phyloP scores from a whole-genome alignment of 2,797 vertebrate genomes.

The Sebastes nivosus region DNA sequence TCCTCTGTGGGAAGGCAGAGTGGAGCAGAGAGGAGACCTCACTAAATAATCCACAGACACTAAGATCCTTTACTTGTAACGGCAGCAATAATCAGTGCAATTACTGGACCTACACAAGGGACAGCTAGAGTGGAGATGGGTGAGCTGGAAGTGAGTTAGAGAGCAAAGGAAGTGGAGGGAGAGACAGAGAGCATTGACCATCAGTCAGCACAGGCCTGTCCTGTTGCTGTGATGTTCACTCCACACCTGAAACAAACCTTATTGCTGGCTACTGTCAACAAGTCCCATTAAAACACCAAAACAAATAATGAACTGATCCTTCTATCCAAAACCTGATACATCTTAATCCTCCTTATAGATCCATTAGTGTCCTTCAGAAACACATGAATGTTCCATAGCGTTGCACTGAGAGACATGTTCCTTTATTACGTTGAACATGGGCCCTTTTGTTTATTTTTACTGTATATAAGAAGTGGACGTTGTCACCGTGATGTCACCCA shows the following conservation, averaged over 20 bases:
- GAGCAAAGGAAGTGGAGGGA: not conserved
- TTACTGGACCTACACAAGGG: conserved; percentile 23
- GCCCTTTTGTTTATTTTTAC: not conserved
- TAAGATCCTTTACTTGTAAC: conserved; percentile 50
- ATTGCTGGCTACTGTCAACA: not conserved
- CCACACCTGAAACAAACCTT: not conserved
- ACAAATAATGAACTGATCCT: not conserved
- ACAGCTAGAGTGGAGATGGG: not conserved
- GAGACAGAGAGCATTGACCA: not conserved
- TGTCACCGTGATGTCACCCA: not conserved
- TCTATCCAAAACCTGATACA: not conserved
- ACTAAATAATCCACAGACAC: conserved; percentile 49
- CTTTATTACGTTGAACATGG: not conserved
- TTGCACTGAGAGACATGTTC: not conserved
- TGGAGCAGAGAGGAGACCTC: not conserved
- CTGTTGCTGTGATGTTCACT: not conserved
- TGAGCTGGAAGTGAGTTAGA: not conserved
- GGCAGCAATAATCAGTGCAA: conserved; percentile 42
- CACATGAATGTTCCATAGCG: not conserved
- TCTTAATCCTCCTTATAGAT: not conserved
- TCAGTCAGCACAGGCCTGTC: not conserved
- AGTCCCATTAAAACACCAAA: not conserved
- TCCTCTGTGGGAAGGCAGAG: conserved; percentile 12
- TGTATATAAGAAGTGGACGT: not conserved
- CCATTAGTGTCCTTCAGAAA: not conserved